These are phyloP conservation scores for Tinamus major DNA, from an alignment of 2,797 vertebrate species.

Conservation along the genomic window DNA sequence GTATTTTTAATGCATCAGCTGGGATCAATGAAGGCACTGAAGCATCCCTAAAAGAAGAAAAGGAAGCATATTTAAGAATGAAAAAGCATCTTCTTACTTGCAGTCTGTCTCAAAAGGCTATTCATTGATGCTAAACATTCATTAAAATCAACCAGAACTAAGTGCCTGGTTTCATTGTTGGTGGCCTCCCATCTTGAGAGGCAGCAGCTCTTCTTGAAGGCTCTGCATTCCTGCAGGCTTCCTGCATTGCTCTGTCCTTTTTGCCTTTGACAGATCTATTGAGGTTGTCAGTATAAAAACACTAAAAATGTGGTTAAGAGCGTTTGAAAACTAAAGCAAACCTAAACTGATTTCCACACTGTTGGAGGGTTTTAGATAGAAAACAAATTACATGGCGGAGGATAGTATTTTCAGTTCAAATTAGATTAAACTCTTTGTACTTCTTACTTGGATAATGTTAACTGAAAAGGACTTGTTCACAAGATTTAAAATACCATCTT, in stretches of 20 bases:
- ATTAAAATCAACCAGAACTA: not conserved
- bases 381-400: not conserved
- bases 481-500: not conserved
- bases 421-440: not conserved
- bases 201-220: not conserved
- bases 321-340: not conserved
- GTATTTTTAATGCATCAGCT: not conserved
- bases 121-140: not conserved
- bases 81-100: not conserved
- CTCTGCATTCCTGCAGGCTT: no score
- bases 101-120: not conserved
- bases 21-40: not conserved
- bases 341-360: not conserved
- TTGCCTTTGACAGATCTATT: not conserved
- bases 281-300: not conserved
- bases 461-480: not conserved
- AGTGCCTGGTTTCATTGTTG: not conserved
- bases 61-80: not conserved
- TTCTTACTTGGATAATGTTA: not conserved
- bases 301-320: not conserved
- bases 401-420: not conserved
- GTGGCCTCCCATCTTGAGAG: not conserved
- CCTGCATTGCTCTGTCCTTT: not conserved
- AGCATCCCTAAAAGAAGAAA: not conserved
- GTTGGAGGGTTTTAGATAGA: not conserved